phyloP scores from a whole-genome alignment of 2,888 invertebrate genomes.

The Oconnorella tubifera region DNA sequence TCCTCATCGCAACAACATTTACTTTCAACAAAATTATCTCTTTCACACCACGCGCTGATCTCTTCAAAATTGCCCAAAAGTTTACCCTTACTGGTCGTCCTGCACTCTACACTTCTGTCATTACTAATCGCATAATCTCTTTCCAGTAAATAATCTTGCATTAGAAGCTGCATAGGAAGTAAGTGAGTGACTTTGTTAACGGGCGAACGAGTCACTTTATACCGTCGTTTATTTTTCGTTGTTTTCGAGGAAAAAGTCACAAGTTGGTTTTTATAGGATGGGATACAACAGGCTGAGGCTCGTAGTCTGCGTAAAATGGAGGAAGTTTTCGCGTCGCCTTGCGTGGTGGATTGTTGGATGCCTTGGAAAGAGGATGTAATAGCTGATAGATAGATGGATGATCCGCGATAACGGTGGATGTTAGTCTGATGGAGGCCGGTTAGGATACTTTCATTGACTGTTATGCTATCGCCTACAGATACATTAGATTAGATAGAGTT shows the following conservation, averaged over 20 bases:
- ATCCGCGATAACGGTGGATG: neutral
- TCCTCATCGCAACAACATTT: too few relatives aligned
- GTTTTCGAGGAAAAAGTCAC: neutral
- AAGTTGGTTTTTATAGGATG: neutral
- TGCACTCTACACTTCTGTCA: too few relatives aligned
- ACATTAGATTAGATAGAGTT: too few relatives aligned
- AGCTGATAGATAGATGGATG: neutral
- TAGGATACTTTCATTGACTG: conserved; percentile 59
- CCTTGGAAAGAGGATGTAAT: neutral
- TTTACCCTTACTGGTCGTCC: too few relatives aligned
- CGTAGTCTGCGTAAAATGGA: neutral
- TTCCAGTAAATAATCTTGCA: neutral
- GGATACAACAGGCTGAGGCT: neutral
- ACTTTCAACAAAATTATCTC: too few relatives aligned
- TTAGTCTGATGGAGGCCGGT: conserved; percentile 41
- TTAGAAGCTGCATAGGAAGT: conserved; percentile 6
- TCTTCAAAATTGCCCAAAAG: too few relatives aligned
- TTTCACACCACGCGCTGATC: too few relatives aligned
- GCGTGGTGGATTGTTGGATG: neutral
- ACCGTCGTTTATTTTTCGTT: neutral
- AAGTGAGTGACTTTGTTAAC: conserved; percentile 14
- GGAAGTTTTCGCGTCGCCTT: too few relatives aligned
- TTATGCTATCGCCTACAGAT: conserved; percentile 79
- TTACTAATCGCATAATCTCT: too few relatives aligned
- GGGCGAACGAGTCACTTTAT: conserved; percentile 13